Percentiles rank a stretch among this genome's conserved stretches.
Evolutionary conservation across 2,797 vertebrate genomes (phyloP).

Genomic region (Rhadinocentrus ornatus): DNA sequence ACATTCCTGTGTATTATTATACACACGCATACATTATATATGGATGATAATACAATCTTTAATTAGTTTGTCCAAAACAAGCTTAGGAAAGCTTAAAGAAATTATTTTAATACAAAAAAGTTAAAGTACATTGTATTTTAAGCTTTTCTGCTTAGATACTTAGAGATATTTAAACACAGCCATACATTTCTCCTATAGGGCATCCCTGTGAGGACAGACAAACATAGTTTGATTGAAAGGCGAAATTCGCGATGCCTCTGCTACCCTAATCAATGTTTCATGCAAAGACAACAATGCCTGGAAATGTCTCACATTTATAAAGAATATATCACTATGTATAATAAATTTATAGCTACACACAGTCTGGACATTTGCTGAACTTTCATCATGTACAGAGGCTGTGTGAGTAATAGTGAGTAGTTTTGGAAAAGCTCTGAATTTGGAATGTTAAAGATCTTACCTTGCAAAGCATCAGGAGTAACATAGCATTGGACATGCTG

Average conservation of each 20-base stretch:
- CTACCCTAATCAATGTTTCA: slow-evolving; percentile 43
- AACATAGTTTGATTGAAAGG: neutral
- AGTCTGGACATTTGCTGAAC: slow-evolving; percentile 13
- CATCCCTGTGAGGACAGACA: slow-evolving; percentile 1
- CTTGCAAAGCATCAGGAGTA: slow-evolving; percentile 96
- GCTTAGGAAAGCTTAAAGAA: neutral
- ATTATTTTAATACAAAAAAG: neutral
- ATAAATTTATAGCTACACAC: slow-evolving; percentile 28
- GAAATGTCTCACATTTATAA: slow-evolving; percentile 39
- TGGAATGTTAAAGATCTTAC: slow-evolving; percentile 79
- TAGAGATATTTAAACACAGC: neutral
- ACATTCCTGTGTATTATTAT: neutral
- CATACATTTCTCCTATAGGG: neutral
- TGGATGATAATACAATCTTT: neutral
- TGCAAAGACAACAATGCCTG: slow-evolving; percentile 42
- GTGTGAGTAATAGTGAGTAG: slow-evolving; percentile 17
- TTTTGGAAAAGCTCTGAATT: neutral
- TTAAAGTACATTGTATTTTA: neutral
- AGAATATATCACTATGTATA: slow-evolving; percentile 32
- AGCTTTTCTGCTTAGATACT: neutral
- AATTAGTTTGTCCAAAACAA: neutral
- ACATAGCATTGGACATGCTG: slow-evolving; percentile 90
- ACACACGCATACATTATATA: too few relatives aligned
- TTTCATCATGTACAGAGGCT: slow-evolving; percentile 20
- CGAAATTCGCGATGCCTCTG: slow-evolving; percentile 6